Base-by-base conservation (phyloP, 2,888 invertebrate species). In the Stenodema calcarata region DNA sequence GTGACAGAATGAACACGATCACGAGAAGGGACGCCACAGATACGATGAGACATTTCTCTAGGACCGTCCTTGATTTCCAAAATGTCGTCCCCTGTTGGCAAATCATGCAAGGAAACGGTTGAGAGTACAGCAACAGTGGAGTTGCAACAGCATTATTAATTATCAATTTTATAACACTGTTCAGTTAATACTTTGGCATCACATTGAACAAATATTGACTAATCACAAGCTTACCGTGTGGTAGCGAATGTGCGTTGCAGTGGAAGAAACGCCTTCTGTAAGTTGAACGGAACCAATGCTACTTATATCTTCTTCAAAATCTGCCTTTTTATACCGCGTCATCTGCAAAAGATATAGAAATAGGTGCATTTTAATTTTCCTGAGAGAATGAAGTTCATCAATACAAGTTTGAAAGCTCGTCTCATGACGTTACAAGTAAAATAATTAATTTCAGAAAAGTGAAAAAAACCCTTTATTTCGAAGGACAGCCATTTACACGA, bases 281-380 rank as follows among this genome's bases (percentile, higher is more conserved):
- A 96, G 92, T 89, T 96, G 96, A 44, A 96, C 96, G 81, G 96
- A 96, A 89, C 96, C 96, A 90, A 96, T 94, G 90, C 96, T 96
- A 89, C 95, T 95, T 28, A 94, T 94, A 90, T 96, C 96, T 90
- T 96, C 96, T 91, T 95, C 95, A 90, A 96, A 95, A 90, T 96
- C 96, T 30, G 96, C 95, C 91, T 96, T 96, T 92, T 96, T 96
- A 91, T 96, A 96, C 89, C 95, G 94, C 89, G 96, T 96, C 96
- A 96, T 96, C 96, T 96, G 92, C 14, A 89, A 89, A 35, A 35
- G 35, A 35, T 4, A 35, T 7, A 35, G 35, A 35, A 35, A 35
- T 35, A 35, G 35, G 7, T 35, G 7, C 2, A 35, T 35, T 35
- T 4, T 35, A 7, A 35, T 35, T 2, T 4, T 35, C 7, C 35